Evolutionary conservation across 1,140 invertebrate species (phyloP), one percentile per base, ranked within the genome.

Genomic region (Drosophila biarmipes): DNA sequence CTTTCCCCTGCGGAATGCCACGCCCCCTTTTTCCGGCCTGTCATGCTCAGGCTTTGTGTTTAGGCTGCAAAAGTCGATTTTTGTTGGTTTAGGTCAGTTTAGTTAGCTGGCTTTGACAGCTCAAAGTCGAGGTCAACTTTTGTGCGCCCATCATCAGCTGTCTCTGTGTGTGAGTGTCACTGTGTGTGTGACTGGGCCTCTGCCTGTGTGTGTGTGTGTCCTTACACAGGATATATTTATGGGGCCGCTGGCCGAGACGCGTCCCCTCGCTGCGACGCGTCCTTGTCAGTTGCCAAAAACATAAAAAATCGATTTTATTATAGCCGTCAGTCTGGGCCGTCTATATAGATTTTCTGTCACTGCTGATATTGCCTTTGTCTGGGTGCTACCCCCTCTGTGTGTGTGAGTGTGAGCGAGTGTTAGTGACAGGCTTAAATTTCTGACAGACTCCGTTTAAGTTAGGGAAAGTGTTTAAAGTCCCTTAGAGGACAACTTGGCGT

Each of bases 111-210:
- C 80, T 87, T 84, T 91, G 90, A 91, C 90, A 91, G 85, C 85
- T 91, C 81, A 91, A 91, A 91, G 90, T 91, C 90, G 90, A 91
- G 90, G 90, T 91, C 90, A 91, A 81, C 78, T 90, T 91, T 91
- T 87, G 80, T 90, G 63, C 89, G 80, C 76, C 82, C 81, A 87
- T 86, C 82, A 86, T 87, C 79, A 76, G 74, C 59, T 86, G 56
- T 82, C 80, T 75, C 58, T 57, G 21, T 49, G 15, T 61, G n/a
- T 59, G 52, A 61, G 57, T 53, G 21, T 62, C 40, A n/a, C 24
- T 54, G 46, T 51, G 42, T 53, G 31, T 61, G 52, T 37, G 34
- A 27, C 34, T 46, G 49, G 27, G 56, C 71, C 59, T 67, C 55
- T 56, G 21, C 29, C 7, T 38, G 46, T 53, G 17, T 29, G 46